Percentiles rank a stretch among this genome's conserved stretches.
These are phyloP conservation scores for Forpus xanthops DNA, from an alignment of 2,797 vertebrate genomes.

Conservation along the genomic window DNA sequence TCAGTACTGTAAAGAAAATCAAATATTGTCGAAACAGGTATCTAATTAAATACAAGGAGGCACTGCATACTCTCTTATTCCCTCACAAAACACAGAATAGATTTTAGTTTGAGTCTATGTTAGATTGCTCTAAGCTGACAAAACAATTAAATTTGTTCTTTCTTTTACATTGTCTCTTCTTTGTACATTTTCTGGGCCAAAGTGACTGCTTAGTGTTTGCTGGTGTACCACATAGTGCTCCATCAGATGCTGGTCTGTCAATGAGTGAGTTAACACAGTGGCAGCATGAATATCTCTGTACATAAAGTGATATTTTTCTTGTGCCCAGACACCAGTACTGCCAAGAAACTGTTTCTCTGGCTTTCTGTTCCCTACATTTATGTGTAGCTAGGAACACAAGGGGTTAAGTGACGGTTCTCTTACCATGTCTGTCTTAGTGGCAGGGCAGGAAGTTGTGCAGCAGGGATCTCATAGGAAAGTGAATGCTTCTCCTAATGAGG, in stretches of 20 bases:
- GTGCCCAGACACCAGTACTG: background rate
- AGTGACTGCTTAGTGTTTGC: background rate
- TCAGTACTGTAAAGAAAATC: background rate
- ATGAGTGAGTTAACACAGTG: background rate
- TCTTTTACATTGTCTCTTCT: background rate
- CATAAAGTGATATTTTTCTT: background rate
- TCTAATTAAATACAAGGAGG: background rate
- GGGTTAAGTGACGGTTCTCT: background rate
- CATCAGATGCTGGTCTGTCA: constrained; percentile 32
- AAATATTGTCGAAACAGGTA: background rate
- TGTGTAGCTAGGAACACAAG: background rate
- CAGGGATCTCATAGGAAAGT: constrained; percentile 27
- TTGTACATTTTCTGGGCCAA: background rate
- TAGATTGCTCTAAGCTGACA: background rate
- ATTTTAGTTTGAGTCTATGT: background rate
- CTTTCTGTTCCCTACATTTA: background rate
- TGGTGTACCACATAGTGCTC: background rate
- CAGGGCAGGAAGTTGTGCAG: constrained; percentile 12
- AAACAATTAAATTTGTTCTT: background rate
- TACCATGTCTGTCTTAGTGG: background rate
- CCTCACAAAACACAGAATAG: background rate
- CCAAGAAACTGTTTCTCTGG: background rate
- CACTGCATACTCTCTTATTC: background rate
- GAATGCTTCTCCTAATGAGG: constrained; percentile 44
- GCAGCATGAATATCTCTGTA: constrained; percentile 3